These are phyloP conservation scores for Holotrichia oblita DNA, from an alignment of 1,140 invertebrate genomes.

Conservation along the genomic window DNA sequence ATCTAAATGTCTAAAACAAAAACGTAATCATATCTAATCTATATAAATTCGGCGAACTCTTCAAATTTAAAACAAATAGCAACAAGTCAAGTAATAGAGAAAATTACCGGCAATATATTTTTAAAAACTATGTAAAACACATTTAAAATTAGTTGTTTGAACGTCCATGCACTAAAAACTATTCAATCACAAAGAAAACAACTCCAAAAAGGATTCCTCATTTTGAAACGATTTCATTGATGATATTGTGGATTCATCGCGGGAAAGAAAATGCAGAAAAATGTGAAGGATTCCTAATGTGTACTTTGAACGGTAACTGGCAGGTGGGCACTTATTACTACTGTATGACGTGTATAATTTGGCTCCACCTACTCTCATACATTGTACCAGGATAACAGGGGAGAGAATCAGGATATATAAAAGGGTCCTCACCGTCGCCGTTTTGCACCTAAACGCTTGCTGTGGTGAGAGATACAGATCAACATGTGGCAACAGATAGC, in stretches of 20 bases:
- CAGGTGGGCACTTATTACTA: constrained; percentile 9
- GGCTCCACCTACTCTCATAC: constrained; percentile 8
- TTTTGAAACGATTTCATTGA: background rate
- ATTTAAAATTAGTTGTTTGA: background rate
- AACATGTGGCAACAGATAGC: constrained; percentile 10
- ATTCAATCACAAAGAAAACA: background rate
- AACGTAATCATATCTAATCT: too few relatives aligned
- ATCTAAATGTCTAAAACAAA: too few relatives aligned
- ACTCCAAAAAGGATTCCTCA: background rate
- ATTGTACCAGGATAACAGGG: constrained; percentile 15
- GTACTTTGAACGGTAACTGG: background rate
- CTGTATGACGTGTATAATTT: constrained; percentile 3
- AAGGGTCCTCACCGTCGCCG: constrained; percentile 3
- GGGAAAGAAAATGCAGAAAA: background rate
- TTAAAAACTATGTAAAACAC: background rate
- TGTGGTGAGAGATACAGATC: constrained; percentile 11
- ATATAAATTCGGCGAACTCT: too few relatives aligned
- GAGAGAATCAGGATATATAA: constrained; percentile 13
- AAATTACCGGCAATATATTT: background rate
- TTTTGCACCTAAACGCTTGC: constrained; percentile 16
- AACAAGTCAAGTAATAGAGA: background rate
- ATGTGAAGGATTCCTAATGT: background rate
- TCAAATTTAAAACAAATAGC: background rate
- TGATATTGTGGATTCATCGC: background rate
- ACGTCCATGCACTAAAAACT: background rate